Evolutionary conservation across 2,888 invertebrate genomes (phyloP), one percentile per base, ranked within the genome.

Genomic region (Agrochola litura): DNA sequence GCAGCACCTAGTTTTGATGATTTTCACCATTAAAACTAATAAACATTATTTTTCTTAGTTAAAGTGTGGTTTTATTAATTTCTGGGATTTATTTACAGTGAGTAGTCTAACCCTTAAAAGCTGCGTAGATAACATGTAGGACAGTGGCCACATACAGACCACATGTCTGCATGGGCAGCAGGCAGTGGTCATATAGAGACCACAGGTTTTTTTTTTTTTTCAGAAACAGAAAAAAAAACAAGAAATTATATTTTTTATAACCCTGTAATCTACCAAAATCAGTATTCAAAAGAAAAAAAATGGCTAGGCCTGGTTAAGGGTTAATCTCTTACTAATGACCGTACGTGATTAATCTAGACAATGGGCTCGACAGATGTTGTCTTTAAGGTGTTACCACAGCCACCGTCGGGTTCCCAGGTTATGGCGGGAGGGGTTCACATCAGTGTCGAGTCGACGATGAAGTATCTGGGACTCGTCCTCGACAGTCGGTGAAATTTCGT

Each of bases 1-100:
- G 68, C 58, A 68, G 41, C 72, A 69, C 72, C 60, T 63, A 73
- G 70, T 14, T 70, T 70, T 61, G 70, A 70, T 70, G 46, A 70
- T 70, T 70, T 69, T 61, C 61, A 60, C 60, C 70, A 67, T 67
- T 30, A 49, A 66, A 30, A 66, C 6, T 2, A 58, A 70, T 60
- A 60, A 70, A 70, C 60, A 70, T 2, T 60, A 54, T 49, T 73
- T 65, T 73, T 54, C 41, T 54, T 65, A 66, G 25, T 22, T 65
- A 43, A 0, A 65, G 61, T 10, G 64, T 71, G 37, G 63, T 69
- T 71, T 71, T 63, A 49, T 61, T 63, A 37, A 69, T 71, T 5
- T 71, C 46, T 49, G 4, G 71, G 14, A 70, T 60, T 70, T 22
- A 70, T 70, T 70, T 58, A 70, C 58, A 70, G 69, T 58, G 19